Conservation (phyloP, 2,888 invertebrate species). For the Drosophila koepferae region DNA sequence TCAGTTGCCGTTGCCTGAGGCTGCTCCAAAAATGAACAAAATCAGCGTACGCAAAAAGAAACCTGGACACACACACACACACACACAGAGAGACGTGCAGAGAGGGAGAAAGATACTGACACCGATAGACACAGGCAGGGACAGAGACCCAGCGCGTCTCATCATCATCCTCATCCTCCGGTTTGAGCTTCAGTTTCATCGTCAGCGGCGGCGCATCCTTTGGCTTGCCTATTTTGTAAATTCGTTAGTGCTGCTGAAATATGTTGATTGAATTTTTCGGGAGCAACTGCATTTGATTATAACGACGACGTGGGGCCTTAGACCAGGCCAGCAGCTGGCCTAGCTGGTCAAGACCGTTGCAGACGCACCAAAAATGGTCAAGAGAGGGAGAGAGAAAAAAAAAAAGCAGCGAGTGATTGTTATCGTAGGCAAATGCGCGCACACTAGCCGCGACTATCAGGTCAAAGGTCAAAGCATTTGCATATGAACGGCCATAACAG, state of each 20-base stretch:
- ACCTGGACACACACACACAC: not conserved
- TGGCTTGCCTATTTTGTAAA: constrained; percentile 82
- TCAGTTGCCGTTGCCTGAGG: constrained; percentile 25
- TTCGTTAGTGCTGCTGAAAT: constrained; percentile 82
- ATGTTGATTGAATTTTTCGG: constrained; percentile 82
- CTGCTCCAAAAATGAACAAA: constrained; percentile 72
- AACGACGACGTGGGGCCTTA: constrained; percentile 46
- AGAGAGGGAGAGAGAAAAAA: not conserved
- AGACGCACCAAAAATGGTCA: constrained; percentile 71
- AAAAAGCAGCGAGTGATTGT: constrained; percentile 47
- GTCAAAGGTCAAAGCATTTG: constrained; percentile 65
- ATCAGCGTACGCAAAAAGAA: constrained; percentile 59
- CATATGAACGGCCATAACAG: constrained; percentile 15
- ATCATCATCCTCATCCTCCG: constrained; percentile 36
- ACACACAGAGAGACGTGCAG: too few species aligned
- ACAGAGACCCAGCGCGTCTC: constrained; percentile 37
- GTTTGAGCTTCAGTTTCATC: constrained; percentile 12
- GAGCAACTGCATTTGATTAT: constrained; percentile 81
- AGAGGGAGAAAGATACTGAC: constrained; percentile 31
- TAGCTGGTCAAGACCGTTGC: constrained; percentile 44
- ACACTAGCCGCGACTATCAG: constrained; percentile 16
- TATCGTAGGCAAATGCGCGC: constrained; percentile 50
- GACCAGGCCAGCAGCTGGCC: constrained; percentile 16
- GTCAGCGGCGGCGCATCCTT: constrained; percentile 70
- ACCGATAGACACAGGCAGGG: constrained; percentile 26